Base-by-base conservation (phyloP, 2,797 vertebrate species). In the Leptodactylus fallax region DNA sequence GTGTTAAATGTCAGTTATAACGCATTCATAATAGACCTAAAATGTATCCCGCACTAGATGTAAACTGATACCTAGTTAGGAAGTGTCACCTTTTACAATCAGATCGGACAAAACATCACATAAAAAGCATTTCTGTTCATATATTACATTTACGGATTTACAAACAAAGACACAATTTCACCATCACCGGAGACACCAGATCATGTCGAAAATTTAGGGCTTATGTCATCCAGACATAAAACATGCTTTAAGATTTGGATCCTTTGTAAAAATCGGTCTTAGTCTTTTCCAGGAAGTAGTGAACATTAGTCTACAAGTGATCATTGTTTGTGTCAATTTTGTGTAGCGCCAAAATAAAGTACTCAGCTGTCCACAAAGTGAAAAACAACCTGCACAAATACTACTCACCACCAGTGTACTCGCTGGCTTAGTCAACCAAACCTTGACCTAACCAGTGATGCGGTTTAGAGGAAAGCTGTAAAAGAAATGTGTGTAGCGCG, bases 121-220 rank as follows among this genome's bases (percentile, higher is more conserved):
- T 36, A 11, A 65, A 6, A 45, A 36, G 67, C 14, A 16, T 72
- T 9, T 27, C 5, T 1, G 10, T 11, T 10, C 14, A 21, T 19
- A 45, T 25, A 47, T 72, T n/a, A 49, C 45, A n/a, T 79, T 21
- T 45, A 79, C 25, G 36, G 55, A 79, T 79, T 79, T 1, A 27
- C 19, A 36, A 11, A 79, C 14, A 36, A 4, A n/a, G n/a, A 36
- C 47, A 74, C 13, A 58, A 61, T 81, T 17, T 79, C 4, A 72
- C 85, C 79, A 36, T 83, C 79, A 88, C 87, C 87, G 77, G 23
- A 79, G 19, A 25, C 69, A 86, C 76, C 85, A 47, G 27, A 74
- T 76, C 72, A 86, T 23, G 25, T 16, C 6, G 21, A 27, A 47
- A 47, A 84, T 72, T 77, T 36, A n/a, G 17, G 27, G 69, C 58